A percentile compares a stretch with the other conserved stretches of the same genome.
phyloP scores from a whole-genome alignment of 37 sponge, comb jelly and placozoan genomes.

The Oscarella lobularis region DNA sequence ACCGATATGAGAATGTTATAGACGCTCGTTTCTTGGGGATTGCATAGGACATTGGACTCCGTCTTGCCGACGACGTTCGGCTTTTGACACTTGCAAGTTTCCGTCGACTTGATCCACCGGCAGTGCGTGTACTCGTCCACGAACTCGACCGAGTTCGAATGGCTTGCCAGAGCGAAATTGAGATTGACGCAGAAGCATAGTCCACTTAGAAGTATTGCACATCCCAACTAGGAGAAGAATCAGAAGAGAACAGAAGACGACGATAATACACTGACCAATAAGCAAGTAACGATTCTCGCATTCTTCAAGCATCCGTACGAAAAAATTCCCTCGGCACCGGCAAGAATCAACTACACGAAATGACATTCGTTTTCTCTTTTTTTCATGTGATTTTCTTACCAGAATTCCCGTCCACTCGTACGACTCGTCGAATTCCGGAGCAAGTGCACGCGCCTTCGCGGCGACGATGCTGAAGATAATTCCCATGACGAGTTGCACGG shows the following conservation, averaged over 20 bases:
- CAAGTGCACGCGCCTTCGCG: neutral
- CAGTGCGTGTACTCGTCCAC: neutral
- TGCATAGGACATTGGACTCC: neutral
- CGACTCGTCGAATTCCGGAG: neutral
- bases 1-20: neutral
- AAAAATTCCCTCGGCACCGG: neutral
- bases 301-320: neutral
- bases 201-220: neutral
- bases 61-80: neutral
- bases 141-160: neutral
- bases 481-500: neutral
- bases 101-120: neutral
- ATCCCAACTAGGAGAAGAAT: neutral
- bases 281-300: neutral
- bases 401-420: neutral
- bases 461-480: neutral
- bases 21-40: neutral
- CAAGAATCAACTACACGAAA: neutral
- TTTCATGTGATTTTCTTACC: neutral
- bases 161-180: neutral
- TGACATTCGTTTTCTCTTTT: neutral
- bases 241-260: neutral
- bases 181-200: neutral
- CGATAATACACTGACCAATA: neutral
- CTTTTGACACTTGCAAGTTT: neutral